These are phyloP conservation scores for Cinclus cinclus DNA, from an alignment of 2,113 vertebrate genomes.

Conservation along the genomic window DNA sequence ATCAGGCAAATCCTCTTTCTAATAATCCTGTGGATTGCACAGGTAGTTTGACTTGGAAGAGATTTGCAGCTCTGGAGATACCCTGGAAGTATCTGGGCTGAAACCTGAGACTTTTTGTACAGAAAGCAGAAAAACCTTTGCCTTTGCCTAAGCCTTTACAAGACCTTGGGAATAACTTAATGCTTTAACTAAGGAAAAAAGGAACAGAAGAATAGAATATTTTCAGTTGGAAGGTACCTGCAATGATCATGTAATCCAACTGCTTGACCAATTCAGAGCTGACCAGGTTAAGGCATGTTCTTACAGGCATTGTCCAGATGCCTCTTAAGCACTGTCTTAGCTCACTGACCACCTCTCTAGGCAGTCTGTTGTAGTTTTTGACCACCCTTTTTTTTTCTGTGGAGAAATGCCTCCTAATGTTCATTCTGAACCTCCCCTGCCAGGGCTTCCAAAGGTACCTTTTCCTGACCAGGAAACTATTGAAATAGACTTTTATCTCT, in stretches of 20 bases:
- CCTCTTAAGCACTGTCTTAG: neutral
- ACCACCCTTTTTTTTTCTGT: fast-evolving
- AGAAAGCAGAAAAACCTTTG: neutral
- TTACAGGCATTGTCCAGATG: neutral
- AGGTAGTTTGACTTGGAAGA: neutral
- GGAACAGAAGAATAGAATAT: neutral
- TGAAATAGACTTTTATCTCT: neutral
- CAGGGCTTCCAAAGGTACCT: neutral
- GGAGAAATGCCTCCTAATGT: neutral
- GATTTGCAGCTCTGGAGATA: neutral
- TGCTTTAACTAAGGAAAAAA: neutral
- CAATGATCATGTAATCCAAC: neutral
- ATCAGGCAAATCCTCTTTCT: neutral
- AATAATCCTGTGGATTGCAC: neutral
- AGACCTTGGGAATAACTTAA: neutral
- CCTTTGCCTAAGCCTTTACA: neutral
- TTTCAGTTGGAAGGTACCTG: neutral
- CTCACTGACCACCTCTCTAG: no score
- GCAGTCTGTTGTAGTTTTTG: neutral
- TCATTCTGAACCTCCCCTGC: neutral
- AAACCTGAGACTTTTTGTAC: neutral
- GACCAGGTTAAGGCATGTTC: neutral
- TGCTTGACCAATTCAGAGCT: neutral
- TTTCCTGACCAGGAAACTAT: neutral
- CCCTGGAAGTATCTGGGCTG: neutral